Base-by-base conservation (phyloP, 2,888 invertebrate genomes). In the Tipula helvola region DNA sequence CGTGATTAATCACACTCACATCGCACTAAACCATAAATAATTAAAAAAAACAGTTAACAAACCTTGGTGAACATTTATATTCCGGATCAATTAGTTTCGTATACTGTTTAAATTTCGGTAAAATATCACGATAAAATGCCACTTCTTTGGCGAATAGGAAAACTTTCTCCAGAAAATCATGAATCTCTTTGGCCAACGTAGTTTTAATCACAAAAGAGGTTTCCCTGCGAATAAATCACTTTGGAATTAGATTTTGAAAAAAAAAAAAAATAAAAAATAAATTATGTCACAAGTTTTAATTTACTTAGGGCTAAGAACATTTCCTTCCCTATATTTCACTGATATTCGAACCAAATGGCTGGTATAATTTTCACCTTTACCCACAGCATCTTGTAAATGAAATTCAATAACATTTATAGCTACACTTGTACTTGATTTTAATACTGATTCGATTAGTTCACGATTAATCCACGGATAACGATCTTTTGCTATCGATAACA, bases 311-410 rank as follows among this genome's bases (percentile, higher is more conserved):
- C 13, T 28, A 12, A 4, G 71, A 71, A 89, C 87, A 0, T 85
- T 2, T 0, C 88, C 87, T 0, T 88, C 89, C n/a, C 86, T 71
- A 1, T 87, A 88, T 3, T 86, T 87, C 4, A 89, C 89, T 84
- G 88, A 87, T 41, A 90, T 87, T 12, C 90, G 89, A 12, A 89
- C 89, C 89, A 90, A 89, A 7, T 89, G 87, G 87, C 90, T 90
- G 71, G 89, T 89, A 87, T 90, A 90, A 86, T 90, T 90, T 41
- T 90, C 90, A 39, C 90, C 90, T 86, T 90, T 90, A 5, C 88
- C 87, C 0, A 89, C 89, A 2, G 90, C 90, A 0, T 90, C 89
- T 41, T 87, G 88, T 8, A 89, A 88, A 5, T 44, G 85, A 42
- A 90, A 86, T 13, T 88, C 87, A 0, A 18, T 87, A 8, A 91